Percentiles rank a stretch among this genome's conserved stretches.
Evolutionary conservation across 2,888 invertebrate species (phyloP).

Genomic region (Caenorhabditis sp.): DNA sequence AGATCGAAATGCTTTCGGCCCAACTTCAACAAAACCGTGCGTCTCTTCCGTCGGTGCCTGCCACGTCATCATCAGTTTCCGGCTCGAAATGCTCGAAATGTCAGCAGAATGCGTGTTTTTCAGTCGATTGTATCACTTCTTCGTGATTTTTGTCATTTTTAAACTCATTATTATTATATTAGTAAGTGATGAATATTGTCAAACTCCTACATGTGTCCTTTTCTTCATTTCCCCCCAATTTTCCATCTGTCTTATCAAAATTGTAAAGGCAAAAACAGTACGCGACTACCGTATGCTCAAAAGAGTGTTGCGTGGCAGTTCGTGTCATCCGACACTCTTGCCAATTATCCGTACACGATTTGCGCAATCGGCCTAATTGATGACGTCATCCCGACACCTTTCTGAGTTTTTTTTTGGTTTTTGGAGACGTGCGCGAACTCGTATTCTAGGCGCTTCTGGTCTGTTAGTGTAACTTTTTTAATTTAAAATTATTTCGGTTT

Average conservation of each 20-base stretch:
- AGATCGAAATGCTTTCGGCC: slow-evolving; percentile 8
- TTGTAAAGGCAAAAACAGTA: no score
- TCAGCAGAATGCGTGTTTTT: slow-evolving; percentile 51
- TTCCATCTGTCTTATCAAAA: no score
- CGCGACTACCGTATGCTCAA: no score
- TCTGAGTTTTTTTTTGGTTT: no score
- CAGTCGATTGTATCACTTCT: slow-evolving; percentile 46
- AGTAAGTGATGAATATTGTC: no score
- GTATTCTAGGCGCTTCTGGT: no score
- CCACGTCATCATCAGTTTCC: not conserved
- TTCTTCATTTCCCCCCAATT: not conserved
- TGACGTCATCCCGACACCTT: not conserved
- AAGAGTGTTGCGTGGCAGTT: no score
- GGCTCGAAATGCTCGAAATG: slow-evolving; percentile 45
- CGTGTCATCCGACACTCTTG: no score
- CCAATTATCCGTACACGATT: not conserved
- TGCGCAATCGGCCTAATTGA: not conserved
- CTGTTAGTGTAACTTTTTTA: no score
- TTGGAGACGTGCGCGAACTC: no score
- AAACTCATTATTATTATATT: not conserved
- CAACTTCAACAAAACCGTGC: no score
- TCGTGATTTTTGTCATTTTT: slow-evolving; percentile 1
- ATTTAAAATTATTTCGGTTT: no score
- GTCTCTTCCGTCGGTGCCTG: not conserved
- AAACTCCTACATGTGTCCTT: not conserved